These are phyloP conservation scores for Nowickia ferox DNA, from an alignment of 2,888 invertebrate species.

Conservation along the genomic window DNA sequence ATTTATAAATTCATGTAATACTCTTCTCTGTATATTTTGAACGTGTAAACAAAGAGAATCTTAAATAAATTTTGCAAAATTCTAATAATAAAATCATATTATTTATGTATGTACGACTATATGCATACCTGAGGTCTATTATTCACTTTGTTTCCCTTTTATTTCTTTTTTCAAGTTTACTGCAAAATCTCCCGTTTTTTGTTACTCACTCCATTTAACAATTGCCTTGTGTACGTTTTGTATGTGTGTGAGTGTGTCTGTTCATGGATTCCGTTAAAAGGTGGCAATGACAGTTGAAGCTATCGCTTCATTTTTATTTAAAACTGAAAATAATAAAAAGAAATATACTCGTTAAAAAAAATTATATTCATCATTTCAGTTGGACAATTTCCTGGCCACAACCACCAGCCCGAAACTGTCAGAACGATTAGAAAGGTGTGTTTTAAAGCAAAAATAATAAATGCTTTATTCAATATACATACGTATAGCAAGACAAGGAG, in stretches of 20 bases:
- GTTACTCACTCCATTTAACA: not conserved
- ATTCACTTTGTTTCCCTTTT: conserved; percentile 1
- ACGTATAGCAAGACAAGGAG: not conserved
- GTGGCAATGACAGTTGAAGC: conserved; percentile 54
- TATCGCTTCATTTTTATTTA: conserved; percentile 41
- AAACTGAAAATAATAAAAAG: conserved; percentile 24
- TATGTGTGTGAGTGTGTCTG: conserved; percentile 1
- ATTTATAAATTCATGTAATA: too few relatives aligned
- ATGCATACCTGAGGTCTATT: not conserved
- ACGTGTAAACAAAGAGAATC: not conserved
- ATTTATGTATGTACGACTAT: not conserved
- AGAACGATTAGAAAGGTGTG: conserved; percentile 66
- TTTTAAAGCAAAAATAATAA: conserved; percentile 27
- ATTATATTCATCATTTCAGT: conserved; percentile 9
- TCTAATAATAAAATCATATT: conserved; percentile 20
- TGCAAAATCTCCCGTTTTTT: not conserved
- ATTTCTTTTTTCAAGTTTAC: conserved; percentile 13
- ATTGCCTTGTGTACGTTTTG: not conserved
- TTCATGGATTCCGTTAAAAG: not conserved
- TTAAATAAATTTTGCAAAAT: conserved; percentile 22
- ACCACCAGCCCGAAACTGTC: conserved; percentile 57
- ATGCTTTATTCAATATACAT: not conserved
- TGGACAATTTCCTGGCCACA: conserved; percentile 62
- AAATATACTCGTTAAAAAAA: not conserved
- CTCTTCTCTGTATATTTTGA: not conserved